phyloP scores from a whole-genome alignment of 2,888 invertebrate species.

The Sarcophaga variegata region DNA sequence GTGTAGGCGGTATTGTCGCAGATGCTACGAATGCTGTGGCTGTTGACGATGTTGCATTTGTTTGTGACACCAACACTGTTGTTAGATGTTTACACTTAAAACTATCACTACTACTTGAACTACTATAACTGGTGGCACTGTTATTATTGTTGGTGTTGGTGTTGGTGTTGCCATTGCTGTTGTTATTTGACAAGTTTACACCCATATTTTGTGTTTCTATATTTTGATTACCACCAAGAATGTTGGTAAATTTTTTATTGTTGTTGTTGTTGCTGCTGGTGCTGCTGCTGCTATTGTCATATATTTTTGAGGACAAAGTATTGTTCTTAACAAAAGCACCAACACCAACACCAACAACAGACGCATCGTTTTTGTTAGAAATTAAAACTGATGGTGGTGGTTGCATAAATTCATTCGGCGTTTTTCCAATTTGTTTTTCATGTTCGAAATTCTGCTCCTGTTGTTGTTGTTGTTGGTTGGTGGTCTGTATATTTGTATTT shows the following conservation, averaged over 20 bases:
- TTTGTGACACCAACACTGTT: constrained; percentile 40
- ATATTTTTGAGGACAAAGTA: constrained; percentile 62
- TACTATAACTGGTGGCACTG: constrained; percentile 32
- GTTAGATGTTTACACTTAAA: constrained; percentile 44
- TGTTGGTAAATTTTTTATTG: constrained; percentile 46
- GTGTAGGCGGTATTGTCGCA: constrained; percentile 55
- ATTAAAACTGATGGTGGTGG: constrained; percentile 49
- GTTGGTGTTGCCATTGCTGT: constrained; percentile 57
- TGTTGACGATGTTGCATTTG: constrained; percentile 45
- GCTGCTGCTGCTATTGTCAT: constrained; percentile 71
- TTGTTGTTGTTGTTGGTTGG: constrained; percentile 64
- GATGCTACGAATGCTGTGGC: constrained; percentile 53
- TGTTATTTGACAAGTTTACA: constrained; percentile 61
- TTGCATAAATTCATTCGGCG: constrained; percentile 76
- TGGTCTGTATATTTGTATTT: constrained; percentile 48
- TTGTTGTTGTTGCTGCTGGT: constrained; percentile 67
- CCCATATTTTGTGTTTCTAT: constrained; percentile 57
- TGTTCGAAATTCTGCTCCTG: constrained; percentile 58
- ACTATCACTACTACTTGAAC: constrained; percentile 52
- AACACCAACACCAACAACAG: neutral
- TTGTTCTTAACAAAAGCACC: constrained; percentile 41
- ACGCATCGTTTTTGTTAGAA: constrained; percentile 60
- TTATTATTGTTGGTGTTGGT: constrained; percentile 13
- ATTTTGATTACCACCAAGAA: constrained; percentile 48
- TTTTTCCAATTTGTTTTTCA: constrained; percentile 56